Conservation (phyloP, 2,113 vertebrate genomes). For the Saiga tatarica region DNA sequence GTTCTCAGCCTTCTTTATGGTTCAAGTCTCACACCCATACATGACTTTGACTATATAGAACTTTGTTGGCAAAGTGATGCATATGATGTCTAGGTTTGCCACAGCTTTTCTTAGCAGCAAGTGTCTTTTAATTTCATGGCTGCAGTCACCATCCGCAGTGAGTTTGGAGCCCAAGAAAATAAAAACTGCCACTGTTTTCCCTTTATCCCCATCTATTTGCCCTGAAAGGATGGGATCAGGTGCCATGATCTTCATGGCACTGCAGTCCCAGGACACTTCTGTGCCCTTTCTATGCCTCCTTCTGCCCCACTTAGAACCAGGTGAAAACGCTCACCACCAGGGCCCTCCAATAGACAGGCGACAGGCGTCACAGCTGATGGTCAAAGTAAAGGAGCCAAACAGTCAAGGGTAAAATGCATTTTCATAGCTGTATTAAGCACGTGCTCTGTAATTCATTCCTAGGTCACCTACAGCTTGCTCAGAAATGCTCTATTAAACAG, state of each 20-base stretch:
- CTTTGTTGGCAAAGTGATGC: not conserved
- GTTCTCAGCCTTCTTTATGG: not conserved
- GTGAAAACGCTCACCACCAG: accelerated
- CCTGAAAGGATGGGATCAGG: not conserved
- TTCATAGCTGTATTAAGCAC: accelerated
- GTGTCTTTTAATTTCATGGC: not conserved
- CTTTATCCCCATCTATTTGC: not conserved
- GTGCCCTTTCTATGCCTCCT: too few species aligned
- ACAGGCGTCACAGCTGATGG: not conserved
- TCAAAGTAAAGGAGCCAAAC: not conserved
- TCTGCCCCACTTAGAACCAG: not conserved
- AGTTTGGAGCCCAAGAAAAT: not conserved
- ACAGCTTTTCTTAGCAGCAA: not conserved
- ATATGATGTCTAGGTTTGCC: not conserved
- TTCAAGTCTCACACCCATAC: not conserved
- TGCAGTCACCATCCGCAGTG: not conserved
- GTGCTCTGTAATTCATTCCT: not conserved
- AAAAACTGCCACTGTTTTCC: not conserved
- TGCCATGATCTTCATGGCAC: not conserved
- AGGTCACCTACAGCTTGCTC: not conserved
- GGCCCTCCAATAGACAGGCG: accelerated
- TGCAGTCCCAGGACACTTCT: not conserved
- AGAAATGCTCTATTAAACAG: not conserved
- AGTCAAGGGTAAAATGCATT: not conserved
- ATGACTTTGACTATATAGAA: not conserved